phyloP scores from a whole-genome alignment of 2,113 vertebrate species.

The Cricetomys ansorgei region DNA sequence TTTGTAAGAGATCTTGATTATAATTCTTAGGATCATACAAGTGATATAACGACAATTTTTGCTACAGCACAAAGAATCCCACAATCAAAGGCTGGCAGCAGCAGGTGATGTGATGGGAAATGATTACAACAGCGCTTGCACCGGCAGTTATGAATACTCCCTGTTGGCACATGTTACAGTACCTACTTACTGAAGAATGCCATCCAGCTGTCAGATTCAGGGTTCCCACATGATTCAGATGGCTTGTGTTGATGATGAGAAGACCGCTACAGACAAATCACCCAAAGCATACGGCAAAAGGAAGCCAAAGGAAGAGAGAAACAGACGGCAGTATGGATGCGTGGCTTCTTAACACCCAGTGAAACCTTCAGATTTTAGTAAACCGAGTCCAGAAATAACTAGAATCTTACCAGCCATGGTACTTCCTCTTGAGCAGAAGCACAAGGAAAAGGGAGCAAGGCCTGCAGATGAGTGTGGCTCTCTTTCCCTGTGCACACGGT shows the following conservation, averaged over 20 bases:
- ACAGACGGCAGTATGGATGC: neutral
- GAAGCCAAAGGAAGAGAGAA: neutral
- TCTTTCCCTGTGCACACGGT: neutral
- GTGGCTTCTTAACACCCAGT: neutral
- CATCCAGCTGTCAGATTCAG: neutral
- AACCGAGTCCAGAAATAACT: neutral
- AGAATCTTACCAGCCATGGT: neutral
- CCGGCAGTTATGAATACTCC: neutral
- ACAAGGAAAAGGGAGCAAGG: neutral
- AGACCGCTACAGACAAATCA: neutral
- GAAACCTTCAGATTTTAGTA: neutral
- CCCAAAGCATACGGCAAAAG: neutral
- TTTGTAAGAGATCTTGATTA: neutral
- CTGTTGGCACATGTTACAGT: neutral
- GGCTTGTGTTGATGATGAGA: neutral
- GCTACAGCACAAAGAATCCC: neutral
- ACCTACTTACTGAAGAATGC: neutral
- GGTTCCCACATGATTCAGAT: too few relatives aligned
- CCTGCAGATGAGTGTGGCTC: neutral
- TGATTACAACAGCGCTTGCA: neutral
- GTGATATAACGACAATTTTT: neutral
- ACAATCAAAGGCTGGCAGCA: neutral
- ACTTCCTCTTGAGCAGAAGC: neutral
- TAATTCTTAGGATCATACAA: neutral
- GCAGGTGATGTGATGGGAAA: neutral